Base-by-base conservation (phyloP, 2,113 vertebrate genomes). In the Origma solitaria region DNA sequence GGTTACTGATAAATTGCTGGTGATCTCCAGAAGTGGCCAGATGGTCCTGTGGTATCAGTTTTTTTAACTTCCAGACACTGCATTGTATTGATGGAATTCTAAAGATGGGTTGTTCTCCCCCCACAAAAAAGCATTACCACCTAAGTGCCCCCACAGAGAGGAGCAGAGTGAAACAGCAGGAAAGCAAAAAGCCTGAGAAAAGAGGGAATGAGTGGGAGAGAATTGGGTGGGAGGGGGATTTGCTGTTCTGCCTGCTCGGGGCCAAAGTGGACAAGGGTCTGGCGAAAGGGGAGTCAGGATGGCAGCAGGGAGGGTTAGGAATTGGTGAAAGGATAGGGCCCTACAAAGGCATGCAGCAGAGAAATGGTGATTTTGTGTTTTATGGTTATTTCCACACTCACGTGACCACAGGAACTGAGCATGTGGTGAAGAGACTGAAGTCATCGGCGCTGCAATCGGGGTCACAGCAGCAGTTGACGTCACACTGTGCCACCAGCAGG, bases 381-480 rank as follows among this genome's bases (percentile, higher is more conserved):
- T 24, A 3, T 12, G n/a, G 27, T 8, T 2, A 0, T 56, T 86
- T 56, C 40, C 80, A 57, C 76, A 97, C 98, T 98, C 97, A 98
- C 98, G 12, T 97, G 89, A 99, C 98, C 86, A 97, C 25, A 10
- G 98, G 90, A 28, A 98, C 64, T 0, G 98, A 98, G 66, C 98
- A 99, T 1, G 92, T 19, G 38, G 98, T 98, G 72, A 99, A 99
- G 77, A 99, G 93, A 27, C 97, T 95, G 85, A 98, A 96, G 45
- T 99, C 98, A 2, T 35, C 35, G 4, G 97, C 33, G 11, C 58
- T 96, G 95, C 98, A 99, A 25, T 98, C 97, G 2, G 97, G 97
- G 91, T 99, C 98, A 86, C 98, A 99, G 75, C 98, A 99, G 97
- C 98, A 99, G 95, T 98, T 98, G 22, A 92, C 15, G 11, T 99